phyloP scores from a whole-genome alignment of 2,888 invertebrate species.

The Heliothis peltigera region DNA sequence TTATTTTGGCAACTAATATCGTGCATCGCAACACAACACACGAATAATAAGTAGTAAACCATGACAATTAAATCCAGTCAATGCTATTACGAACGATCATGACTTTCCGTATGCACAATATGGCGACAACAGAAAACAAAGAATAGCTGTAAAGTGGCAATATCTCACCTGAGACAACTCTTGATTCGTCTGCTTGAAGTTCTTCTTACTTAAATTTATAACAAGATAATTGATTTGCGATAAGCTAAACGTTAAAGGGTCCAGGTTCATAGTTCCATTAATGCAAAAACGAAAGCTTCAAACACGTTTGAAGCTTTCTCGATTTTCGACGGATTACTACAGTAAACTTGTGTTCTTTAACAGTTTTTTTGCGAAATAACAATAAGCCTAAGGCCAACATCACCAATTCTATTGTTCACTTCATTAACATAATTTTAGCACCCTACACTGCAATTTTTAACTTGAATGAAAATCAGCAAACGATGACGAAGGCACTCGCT shows the following conservation, averaged over 20 bases:
- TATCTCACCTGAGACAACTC: constrained; percentile 96
- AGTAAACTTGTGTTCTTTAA: constrained; percentile 81
- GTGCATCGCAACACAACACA: constrained; percentile 50
- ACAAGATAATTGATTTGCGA: constrained; percentile 99
- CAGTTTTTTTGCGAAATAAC: constrained; percentile 85
- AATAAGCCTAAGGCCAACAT: constrained; percentile 86
- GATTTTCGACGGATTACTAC: constrained; percentile 93
- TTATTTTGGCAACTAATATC: constrained; percentile 56
- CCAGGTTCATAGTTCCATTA: constrained; percentile 99
- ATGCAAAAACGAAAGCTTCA: constrained; percentile 98
- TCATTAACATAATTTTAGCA: constrained; percentile 81
- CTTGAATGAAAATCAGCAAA: constrained; percentile 69
- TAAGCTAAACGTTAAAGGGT: constrained; percentile 99
- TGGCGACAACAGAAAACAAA: constrained; percentile 87
- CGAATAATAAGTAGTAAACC: constrained; percentile 51
- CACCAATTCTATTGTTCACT: constrained; percentile 87
- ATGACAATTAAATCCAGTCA: constrained; percentile 47
- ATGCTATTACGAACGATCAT: constrained; percentile 62
- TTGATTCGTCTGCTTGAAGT: constrained; percentile 96
- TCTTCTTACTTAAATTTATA: constrained; percentile 98
- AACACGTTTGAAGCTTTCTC: constrained; percentile 97
- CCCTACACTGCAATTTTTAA: constrained; percentile 72
- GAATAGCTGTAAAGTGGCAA: constrained; percentile 66
- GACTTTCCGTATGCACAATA: constrained; percentile 80
- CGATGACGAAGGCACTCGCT: constrained; percentile 78